Percentiles rank a stretch among this genome's conserved stretches.
These are phyloP conservation scores for Tonatia bakeri DNA, from an alignment of 2,113 vertebrate genomes.

Conservation along the genomic window DNA sequence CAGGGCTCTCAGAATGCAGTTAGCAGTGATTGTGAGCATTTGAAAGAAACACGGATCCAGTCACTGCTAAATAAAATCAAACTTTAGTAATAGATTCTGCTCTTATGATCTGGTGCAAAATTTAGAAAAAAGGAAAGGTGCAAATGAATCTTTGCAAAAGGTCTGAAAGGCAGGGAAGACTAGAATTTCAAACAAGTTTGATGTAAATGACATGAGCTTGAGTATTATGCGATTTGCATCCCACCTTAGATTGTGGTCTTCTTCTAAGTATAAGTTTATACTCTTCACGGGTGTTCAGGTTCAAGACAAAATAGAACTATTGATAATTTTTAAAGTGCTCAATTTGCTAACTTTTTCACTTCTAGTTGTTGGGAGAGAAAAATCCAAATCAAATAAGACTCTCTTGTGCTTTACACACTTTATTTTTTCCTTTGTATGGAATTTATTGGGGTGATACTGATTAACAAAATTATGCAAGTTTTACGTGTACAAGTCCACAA, in stretches of 20 bases:
- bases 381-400: background rate
- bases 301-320: conserved; percentile 7
- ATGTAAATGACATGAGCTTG: background rate
- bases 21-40: conserved; percentile 28
- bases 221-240: background rate
- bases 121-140: conserved; percentile 20
- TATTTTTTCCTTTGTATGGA: too few species aligned
- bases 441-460: too few species aligned
- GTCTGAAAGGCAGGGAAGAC: background rate
- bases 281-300: background rate
- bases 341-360: background rate
- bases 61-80: conserved; percentile 39
- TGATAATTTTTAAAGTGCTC: conserved; percentile 12
- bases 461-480: too few species aligned
- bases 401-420: background rate
- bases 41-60: conserved; percentile 36
- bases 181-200: background rate
- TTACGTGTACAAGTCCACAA: too few species aligned
- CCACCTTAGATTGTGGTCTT: background rate
- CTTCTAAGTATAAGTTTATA: background rate
- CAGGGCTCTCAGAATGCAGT: conserved; percentile 41
- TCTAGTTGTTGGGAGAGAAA: background rate
- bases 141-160: conserved; percentile 28
- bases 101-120: conserved; percentile 6
- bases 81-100: conserved; percentile 3